phyloP scores from a whole-genome alignment of 2,113 vertebrate species.

The Ciconia boyciana region DNA sequence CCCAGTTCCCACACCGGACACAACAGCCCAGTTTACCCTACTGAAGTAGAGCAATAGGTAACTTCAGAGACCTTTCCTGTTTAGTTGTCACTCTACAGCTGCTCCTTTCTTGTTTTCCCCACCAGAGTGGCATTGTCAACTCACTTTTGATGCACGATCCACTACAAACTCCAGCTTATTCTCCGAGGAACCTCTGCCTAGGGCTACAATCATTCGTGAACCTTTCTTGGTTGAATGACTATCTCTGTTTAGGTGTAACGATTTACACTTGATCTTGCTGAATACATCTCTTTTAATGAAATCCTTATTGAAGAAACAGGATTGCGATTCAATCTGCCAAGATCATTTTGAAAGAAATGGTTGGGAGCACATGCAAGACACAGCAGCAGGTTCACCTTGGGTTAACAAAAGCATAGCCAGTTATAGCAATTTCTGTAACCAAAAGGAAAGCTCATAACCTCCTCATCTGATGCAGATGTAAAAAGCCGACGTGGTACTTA shows the following conservation, averaged over 20 bases:
- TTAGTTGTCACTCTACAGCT: neutral
- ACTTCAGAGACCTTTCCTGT: neutral
- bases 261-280: neutral
- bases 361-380: neutral
- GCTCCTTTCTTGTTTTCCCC: neutral
- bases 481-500: neutral
- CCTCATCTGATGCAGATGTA: neutral
- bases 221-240: neutral
- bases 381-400: neutral
- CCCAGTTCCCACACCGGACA: neutral
- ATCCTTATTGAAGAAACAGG: neutral
- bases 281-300: neutral
- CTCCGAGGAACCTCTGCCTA: neutral
- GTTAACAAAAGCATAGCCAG: neutral
- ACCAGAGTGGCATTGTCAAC: neutral
- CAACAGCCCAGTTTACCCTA: too few species aligned
- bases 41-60: neutral
- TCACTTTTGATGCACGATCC: neutral
- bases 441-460: neutral
- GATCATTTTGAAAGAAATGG: neutral
- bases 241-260: neutral
- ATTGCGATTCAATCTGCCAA: neutral
- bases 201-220: neutral
- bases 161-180: neutral
- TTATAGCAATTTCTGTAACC: neutral